Base-by-base conservation (phyloP, 2,113 vertebrate genomes). In the Xenus cinereus region DNA sequence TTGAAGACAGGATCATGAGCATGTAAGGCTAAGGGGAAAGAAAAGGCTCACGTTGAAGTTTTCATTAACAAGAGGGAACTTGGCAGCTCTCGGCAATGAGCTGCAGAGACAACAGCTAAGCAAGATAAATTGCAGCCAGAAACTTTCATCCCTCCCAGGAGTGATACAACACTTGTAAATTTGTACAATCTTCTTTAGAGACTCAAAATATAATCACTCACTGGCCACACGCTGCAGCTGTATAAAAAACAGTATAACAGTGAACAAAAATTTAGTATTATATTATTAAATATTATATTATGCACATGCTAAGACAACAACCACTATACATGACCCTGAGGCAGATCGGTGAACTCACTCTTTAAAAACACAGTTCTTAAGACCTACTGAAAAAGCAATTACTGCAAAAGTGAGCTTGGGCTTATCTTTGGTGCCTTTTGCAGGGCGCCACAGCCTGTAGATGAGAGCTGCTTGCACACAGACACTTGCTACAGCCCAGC, bases 1-100 rank as follows among this genome's bases (percentile, higher is more conserved):
- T 97, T 98, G 98, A 98, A 99, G 96, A 99, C 57, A 1, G 99
- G 98, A 60, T 99, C 99, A 12, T 97, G 53, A 32, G 99, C 99
- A 2, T 99, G 99, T 16, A 99, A 98, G 33, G 99, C 99, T 99
- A 84, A 37, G 85, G 72, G 74, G 66, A 89, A 85, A 92, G 54
- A 97, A 73, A 79, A 87, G 10, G 51, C 46, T 86, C 39, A 73
- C n/a, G 39, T 8, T 69, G 59, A 80, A 73, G 16, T 54, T 54
- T 53, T 69, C 41, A 13, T 26, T 50, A 62, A 48, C 46, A 56
- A 20, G 73, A 46, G 48, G 23, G 26, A 80, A 33, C 1, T 2
- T 37, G 54, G 37, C 60, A 86, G 26, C 73, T 57, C 39, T 53
- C 46, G 39, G 5, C 6, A 16, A 60, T 4, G 66, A 72, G 67